Evolutionary conservation across 2,888 invertebrate genomes (phyloP), one percentile per base, ranked within the genome.

Genomic region (Ophion obscuratus): DNA sequence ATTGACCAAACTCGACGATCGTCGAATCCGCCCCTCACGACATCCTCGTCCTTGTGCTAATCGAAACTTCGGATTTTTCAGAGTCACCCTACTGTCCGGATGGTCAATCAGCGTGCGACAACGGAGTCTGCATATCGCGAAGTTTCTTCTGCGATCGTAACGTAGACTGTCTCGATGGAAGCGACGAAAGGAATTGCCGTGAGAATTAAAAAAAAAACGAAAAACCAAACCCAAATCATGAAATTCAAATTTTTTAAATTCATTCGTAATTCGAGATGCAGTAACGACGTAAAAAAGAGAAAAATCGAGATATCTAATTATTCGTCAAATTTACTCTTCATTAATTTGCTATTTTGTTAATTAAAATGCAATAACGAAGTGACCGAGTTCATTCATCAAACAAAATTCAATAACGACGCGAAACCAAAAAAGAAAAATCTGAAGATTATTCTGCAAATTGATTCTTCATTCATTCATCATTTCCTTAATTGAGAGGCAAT

Each of bases 111-210:
- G 93, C 92, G 2, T 96, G 96, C 92, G 90, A 94, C 86, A 95
- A 95, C 89, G 95, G 95, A 36, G 93, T 94, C 81, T 96, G 96
- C 90, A 95, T 96, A 87, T 94, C 94, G 85, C 92, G 92, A 14
- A 90, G 91, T 53, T 95, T 95, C 84, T 95, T 95, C 84, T 97
- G 97, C 92, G 95, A 97, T 92, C 92, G 94, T 4, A 94, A 94
- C 14, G 79, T 89, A n/a, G 96, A 97, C 90, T 97, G 97, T 89
- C 92, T 92, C 14, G 94, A 95, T 82, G 94, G 94, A 59, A 96
- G 96, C 90, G 97, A 97, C 89, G 97, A 97, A 94, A 90, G 89
- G 31, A 92, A 95, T 87, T 97, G 97, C 94, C 94, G 96, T 96
- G 93, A 92, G 93, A 83, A 88, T 81, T 68, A 57, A 20, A 9